Evolutionary conservation across 2,888 invertebrate species (phyloP).

Genomic region (Leptinotarsa peninsularis): DNA sequence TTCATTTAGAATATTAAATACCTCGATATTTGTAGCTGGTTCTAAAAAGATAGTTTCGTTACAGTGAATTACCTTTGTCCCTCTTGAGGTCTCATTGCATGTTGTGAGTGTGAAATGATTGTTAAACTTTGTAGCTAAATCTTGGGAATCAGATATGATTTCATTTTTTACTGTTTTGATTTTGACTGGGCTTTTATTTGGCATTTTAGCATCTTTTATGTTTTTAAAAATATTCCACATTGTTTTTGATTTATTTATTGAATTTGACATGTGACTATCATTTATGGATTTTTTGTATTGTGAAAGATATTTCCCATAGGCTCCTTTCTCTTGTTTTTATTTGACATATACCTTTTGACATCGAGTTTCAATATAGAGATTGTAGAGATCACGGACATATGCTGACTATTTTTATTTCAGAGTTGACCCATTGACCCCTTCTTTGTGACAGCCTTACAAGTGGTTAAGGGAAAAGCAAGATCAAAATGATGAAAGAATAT

Average conservation of each 20-base stretch:
- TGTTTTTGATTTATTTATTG: too few relatives aligned
- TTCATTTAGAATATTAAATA: not conserved
- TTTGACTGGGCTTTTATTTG: too few relatives aligned
- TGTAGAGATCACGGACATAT: slow-evolving; percentile 6
- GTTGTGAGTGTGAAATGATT: too few relatives aligned
- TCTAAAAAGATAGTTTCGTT: not conserved
- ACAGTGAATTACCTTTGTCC: not conserved
- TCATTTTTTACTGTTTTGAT: too few relatives aligned
- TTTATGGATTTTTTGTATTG: not conserved
- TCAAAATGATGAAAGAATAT: slow-evolving; percentile 13
- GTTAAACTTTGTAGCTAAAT: too few relatives aligned
- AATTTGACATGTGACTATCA: not conserved
- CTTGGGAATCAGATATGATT: too few relatives aligned
- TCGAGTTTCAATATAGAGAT: slow-evolving; percentile 3
- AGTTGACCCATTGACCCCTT: not conserved
- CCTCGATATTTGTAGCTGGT: not conserved
- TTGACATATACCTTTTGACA: not conserved
- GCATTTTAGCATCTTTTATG: too few relatives aligned
- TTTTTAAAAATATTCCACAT: too few relatives aligned
- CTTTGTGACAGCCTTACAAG: not conserved
- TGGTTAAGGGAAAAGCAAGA: not conserved
- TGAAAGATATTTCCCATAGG: not conserved
- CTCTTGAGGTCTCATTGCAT: not conserved
- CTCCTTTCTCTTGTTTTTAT: not conserved
- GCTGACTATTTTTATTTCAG: slow-evolving; percentile 4